Conservation (phyloP, 2,113 vertebrate species). For the Melanocharis versteri region DNA sequence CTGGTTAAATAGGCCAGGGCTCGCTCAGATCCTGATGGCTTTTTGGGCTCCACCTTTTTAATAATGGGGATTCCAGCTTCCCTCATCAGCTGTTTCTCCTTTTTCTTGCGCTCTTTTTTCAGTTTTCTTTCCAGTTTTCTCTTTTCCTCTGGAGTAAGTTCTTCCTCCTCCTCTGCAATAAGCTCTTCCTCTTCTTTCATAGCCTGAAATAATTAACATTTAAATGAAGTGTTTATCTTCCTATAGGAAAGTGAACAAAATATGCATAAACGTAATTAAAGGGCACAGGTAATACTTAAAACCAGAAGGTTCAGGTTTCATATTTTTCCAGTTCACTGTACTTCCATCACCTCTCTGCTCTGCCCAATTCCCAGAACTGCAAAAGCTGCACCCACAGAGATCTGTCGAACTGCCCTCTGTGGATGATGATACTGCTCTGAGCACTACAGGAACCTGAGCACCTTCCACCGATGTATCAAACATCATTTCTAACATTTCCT, state of each 20-base stretch:
- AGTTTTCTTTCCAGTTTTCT: constrained; percentile 75
- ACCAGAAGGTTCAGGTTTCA: not conserved
- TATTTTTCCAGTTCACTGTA: not conserved
- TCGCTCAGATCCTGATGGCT: not conserved
- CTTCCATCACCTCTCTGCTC: not conserved
- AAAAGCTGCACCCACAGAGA: not conserved
- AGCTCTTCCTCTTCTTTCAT: constrained; percentile 3
- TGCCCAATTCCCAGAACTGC: not conserved
- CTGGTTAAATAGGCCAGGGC: constrained; percentile 74
- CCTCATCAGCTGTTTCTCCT: constrained; percentile 62
- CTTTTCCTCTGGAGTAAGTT: constrained; percentile 63
- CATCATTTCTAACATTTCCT: not conserved
- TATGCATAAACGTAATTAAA: not conserved
- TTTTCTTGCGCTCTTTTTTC: constrained; percentile 78
- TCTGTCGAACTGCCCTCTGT: accelerated
- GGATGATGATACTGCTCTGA: not conserved
- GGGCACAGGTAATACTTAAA: not conserved
- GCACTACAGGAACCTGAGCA: not conserved
- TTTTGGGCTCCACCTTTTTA: constrained; percentile 23
- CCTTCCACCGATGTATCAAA: not conserved
- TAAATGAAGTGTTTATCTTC: not conserved
- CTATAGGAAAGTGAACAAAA: not conserved
- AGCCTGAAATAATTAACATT: constrained; percentile 7
- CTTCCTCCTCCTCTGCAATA: constrained; percentile 40
- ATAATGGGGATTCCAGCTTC: constrained; percentile 22